phyloP scores from a whole-genome alignment of 2,113 vertebrate genomes.

The Arothron firmamentum region DNA sequence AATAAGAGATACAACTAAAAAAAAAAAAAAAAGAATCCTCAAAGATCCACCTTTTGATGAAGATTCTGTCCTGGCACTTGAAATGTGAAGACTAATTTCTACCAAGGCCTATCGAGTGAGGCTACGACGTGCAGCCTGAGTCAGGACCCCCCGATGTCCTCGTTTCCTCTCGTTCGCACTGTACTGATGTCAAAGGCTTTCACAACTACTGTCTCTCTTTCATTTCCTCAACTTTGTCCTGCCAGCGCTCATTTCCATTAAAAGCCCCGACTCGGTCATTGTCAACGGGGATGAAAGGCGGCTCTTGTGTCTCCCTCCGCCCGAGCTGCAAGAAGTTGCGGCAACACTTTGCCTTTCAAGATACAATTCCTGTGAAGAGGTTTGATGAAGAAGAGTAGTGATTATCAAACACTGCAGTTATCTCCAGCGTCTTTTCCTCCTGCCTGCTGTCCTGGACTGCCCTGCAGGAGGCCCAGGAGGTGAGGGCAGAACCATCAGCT shows the following conservation, averaged over 20 bases:
- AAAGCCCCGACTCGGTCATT: conserved; percentile 5
- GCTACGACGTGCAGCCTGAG: conserved; percentile 64
- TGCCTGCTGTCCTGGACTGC: conserved; percentile 12
- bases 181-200: conserved; percentile 45
- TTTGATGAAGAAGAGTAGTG: conserved; percentile 28
- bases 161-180: conserved; percentile 26
- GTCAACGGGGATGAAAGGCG: neutral
- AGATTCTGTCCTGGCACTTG: conserved; percentile 71
- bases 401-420: conserved; percentile 40
- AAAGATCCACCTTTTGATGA: conserved; percentile 52
- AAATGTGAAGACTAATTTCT: conserved; percentile 65
- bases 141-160: conserved; percentile 47
- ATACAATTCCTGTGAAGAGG: conserved; percentile 36
- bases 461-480: conserved; percentile 11
- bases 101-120: conserved; percentile 61
- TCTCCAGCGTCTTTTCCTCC: conserved; percentile 16
- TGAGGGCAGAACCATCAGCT: conserved; percentile 6
- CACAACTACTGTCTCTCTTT: conserved; percentile 37
- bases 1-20: conserved; percentile 26
- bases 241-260: conserved; percentile 22
- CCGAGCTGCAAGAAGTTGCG: neutral
- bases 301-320: too few species aligned
- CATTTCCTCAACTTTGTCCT: conserved; percentile 8
- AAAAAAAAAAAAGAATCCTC: conserved; percentile 27
- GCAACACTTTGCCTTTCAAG: conserved; percentile 25